Conservation (phyloP, 2,113 vertebrate genomes). For the Microcebus tavaratra region DNA sequence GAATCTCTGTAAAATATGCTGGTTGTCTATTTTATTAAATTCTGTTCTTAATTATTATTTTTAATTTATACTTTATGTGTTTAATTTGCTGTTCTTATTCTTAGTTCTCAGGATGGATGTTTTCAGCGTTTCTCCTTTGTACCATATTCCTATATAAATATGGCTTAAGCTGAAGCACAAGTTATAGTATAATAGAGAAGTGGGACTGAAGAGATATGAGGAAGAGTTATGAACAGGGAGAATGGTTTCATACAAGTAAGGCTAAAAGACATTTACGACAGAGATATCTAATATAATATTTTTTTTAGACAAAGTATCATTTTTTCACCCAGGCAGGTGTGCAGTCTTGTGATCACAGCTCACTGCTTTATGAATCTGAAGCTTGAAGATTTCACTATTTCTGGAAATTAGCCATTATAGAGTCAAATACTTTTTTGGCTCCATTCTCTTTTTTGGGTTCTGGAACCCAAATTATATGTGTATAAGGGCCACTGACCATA, state of each 20-base stretch:
- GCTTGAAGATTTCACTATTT: neutral
- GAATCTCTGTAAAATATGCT: neutral
- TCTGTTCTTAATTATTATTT: neutral
- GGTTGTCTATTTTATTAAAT: neutral
- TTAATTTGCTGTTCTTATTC: neutral
- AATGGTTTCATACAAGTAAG: neutral
- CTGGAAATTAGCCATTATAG: neutral
- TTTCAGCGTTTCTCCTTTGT: neutral
- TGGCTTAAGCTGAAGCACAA: neutral
- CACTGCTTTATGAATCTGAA: neutral
- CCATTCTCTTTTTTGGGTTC: neutral
- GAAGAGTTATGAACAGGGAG: neutral
- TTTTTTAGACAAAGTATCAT: too few relatives aligned
- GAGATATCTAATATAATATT: neutral
- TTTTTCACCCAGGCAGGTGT: too few relatives aligned
- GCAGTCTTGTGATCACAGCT: too few relatives aligned
- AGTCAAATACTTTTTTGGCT: neutral
- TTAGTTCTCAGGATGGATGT: neutral
- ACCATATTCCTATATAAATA: neutral
- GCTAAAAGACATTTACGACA: neutral
- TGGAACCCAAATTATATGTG: neutral
- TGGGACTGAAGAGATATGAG: fast-evolving
- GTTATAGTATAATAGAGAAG: neutral
- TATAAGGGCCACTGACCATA: neutral
- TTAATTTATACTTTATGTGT: neutral